Percentiles rank a stretch among this genome's conserved stretches.
Evolutionary conservation across 2,888 invertebrate species (phyloP).

Genomic region (Neoitamus cyanurus): DNA sequence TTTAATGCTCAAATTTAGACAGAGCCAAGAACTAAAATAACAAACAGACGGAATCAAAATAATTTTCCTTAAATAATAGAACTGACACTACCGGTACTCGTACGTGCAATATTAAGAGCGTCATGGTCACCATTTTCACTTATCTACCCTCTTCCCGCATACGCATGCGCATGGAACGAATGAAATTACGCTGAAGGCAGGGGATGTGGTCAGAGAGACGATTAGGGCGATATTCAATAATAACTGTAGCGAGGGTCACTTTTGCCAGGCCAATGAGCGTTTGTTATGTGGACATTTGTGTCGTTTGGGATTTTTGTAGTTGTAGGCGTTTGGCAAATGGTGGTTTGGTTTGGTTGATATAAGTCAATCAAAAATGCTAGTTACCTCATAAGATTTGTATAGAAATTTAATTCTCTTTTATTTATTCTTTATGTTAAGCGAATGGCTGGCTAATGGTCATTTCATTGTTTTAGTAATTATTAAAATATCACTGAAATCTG

Average conservation of each 20-base stretch:
- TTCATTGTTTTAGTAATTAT: too few relatives aligned
- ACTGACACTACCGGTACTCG: too few relatives aligned
- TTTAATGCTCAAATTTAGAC: too few relatives aligned
- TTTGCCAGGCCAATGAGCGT: neutral
- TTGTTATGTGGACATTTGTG: neutral
- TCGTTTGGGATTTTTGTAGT: neutral
- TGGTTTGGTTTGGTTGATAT: neutral
- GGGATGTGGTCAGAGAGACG: conserved; percentile 23
- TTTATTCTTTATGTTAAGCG: too few relatives aligned
- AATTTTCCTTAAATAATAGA: neutral
- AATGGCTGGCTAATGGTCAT: too few relatives aligned
- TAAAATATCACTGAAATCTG: too few relatives aligned
- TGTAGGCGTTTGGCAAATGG: neutral
- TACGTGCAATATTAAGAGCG: too few relatives aligned
- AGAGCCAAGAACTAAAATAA: too few relatives aligned
- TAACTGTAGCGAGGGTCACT: conserved; percentile 30
- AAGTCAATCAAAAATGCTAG: neutral
- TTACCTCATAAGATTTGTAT: too few relatives aligned
- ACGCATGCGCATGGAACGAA: neutral
- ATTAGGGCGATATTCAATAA: neutral
- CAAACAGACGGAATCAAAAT: neutral
- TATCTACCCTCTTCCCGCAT: neutral
- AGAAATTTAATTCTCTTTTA: too few relatives aligned
- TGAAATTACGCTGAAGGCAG: neutral
- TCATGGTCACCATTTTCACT: neutral